Percentiles rank a stretch among this genome's conserved stretches.
phyloP scores from a whole-genome alignment of 2,888 invertebrate species.

The Anodontia alba region DNA sequence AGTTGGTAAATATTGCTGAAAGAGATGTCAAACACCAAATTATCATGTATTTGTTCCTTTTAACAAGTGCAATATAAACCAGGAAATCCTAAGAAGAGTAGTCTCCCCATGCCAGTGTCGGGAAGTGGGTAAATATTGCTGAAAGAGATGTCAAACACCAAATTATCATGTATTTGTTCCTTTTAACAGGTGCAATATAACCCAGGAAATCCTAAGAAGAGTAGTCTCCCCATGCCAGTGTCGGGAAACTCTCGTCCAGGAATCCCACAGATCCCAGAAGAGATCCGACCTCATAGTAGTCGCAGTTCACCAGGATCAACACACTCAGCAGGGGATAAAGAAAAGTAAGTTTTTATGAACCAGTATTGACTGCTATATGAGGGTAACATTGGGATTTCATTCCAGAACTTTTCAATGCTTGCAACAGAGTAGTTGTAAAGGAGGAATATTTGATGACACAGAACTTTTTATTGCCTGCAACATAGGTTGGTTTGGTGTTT shows the following conservation, averaged over 20 bases:
- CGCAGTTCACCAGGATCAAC: slow-evolving; percentile 69
- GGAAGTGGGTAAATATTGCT: no score
- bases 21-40: no score
- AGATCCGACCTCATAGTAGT: slow-evolving; percentile 65
- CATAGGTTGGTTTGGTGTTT: no score
- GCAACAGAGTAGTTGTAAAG: slow-evolving; percentile 5
- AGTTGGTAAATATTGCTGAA: no score
- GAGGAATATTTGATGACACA: background rate
- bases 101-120: slow-evolving; percentile 76
- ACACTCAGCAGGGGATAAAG: slow-evolving; percentile 75
- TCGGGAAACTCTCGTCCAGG: slow-evolving; percentile 69
- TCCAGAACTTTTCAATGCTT: no score
- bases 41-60: no score
- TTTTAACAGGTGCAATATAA: slow-evolving; percentile 77
- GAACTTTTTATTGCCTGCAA: no score
- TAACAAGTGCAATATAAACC: slow-evolving; percentile 77
- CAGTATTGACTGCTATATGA: no score
- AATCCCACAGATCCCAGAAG: slow-evolving; percentile 79
- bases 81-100: slow-evolving; percentile 69
- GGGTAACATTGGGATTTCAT: no score
- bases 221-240: slow-evolving; percentile 75
- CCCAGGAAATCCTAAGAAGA: slow-evolving; percentile 70
- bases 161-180: no score
- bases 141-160: no score
- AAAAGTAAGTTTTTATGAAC: slow-evolving; percentile 70